phyloP scores from a whole-genome alignment of 2,888 invertebrate genomes.

The Limnephilus rhombicus region DNA sequence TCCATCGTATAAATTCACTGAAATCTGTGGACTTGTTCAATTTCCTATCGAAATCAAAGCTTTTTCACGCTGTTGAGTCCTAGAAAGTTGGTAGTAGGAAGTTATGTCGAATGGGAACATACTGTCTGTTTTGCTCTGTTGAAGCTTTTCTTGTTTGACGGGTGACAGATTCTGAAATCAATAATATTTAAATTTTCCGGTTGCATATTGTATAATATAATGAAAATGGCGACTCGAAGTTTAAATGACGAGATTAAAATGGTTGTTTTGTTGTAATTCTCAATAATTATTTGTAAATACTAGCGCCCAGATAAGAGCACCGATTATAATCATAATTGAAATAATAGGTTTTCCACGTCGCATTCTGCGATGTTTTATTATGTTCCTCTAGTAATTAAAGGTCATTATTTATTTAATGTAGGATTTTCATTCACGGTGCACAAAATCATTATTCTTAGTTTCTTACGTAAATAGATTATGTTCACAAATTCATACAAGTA shows the following conservation, averaged over 20 bases:
- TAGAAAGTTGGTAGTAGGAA: neutral
- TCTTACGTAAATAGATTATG: conserved; percentile 29
- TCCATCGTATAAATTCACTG: no score
- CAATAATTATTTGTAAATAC: conserved; percentile 31
- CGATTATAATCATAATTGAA: conserved; percentile 9
- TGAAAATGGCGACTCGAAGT: conserved; percentile 3
- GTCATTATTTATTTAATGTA: conserved; percentile 54
- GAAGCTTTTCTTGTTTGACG: neutral
- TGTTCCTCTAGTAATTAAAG: conserved; percentile 57
- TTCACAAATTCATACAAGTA: neutral
- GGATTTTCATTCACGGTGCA: conserved; percentile 57
- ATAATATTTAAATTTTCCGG: neutral
- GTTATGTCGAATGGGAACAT: neutral
- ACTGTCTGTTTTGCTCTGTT: neutral
- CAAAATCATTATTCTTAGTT: conserved; percentile 47
- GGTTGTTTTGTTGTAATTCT: conserved; percentile 46
- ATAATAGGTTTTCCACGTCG: conserved; percentile 24
- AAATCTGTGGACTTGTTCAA: neutral
- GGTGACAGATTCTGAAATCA: conserved; percentile 1
- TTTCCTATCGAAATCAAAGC: neutral
- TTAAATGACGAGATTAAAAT: conserved; percentile 44
- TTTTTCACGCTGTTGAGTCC: conserved; percentile 5
- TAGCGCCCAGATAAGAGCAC: neutral
- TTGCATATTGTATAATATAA: neutral
- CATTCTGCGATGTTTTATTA: conserved; percentile 32